Base-by-base conservation (phyloP, 2,113 vertebrate genomes). In the Muscicapa adusta region DNA sequence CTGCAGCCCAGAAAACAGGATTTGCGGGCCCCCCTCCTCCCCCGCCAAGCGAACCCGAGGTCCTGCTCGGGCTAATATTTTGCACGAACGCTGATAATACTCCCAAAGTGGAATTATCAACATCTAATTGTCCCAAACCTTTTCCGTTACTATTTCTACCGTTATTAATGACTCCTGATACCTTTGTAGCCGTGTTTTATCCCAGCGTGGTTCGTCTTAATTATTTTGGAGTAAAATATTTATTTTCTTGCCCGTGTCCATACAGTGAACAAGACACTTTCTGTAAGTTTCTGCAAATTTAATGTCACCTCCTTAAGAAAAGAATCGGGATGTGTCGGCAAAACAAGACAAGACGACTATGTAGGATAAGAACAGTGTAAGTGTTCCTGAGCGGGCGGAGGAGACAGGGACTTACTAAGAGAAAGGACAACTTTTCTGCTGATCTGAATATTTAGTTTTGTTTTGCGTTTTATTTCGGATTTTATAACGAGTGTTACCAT, bases 401-500 rank as follows among this genome's bases (percentile, higher is more conserved):
- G 24, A 85, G 38, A 66, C 26, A 16, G 24, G n/a, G 45, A 47
- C 51, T 50, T 40, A 18, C 31, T 8, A 48, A 53, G 12, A 65
- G 33, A 71, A 79, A 0, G 2, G 31, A 17, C 18, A 53, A 56
- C 5, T 76, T 85, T 67, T 29, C 15, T 8, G 16, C 22, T 16
- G 1, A 34, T 66, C 33, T 65, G 58, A 94, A 29, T 60, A 54
- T 48, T 66, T 43, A 29, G 13, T 5, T 70, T 85, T 68, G 14
- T 29, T 88, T 76, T 45, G 24, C 11, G 2, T 68, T 93, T 91
- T 70, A 43, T 83, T 88, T 92, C 56, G 58, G 56, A 18, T 75
- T 95, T 97, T 91, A 85, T 85, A 82, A 65, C 77, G 65, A 48
- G 89, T 91, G 96, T 88, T 96, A 54, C 81, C 81, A 73, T 93